Conservation (phyloP, 1,140 invertebrate species). For the Drosophila kanapiae region DNA sequence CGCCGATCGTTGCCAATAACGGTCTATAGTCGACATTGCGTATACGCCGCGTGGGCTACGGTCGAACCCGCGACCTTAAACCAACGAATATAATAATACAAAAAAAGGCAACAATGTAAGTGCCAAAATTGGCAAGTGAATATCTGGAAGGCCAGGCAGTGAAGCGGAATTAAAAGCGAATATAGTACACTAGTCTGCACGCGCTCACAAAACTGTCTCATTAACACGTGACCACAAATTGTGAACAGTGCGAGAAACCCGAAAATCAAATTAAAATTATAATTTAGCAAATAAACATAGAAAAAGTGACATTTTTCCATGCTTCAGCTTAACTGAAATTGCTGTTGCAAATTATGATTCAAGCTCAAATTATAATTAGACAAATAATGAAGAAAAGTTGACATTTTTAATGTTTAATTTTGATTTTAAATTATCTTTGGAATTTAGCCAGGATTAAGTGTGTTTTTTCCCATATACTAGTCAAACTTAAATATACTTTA, state of each 20-base stretch:
- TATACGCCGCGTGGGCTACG: conserved; percentile 45
- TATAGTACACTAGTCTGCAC: conserved; percentile 31
- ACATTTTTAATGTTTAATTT: not conserved
- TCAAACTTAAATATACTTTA: too few relatives aligned
- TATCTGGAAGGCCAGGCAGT: conserved; percentile 41
- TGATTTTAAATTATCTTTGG: too few relatives aligned
- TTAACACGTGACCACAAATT: conserved; percentile 74
- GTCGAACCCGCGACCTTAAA: conserved; percentile 26
- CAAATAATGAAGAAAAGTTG: not conserved
- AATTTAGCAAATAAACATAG: conserved; percentile 21
- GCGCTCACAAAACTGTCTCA: conserved; percentile 65
- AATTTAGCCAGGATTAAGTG: too few relatives aligned
- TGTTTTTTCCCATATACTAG: too few relatives aligned
- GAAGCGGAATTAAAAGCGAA: conserved; percentile 24
- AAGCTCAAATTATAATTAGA: not conserved
- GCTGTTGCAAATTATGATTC: not conserved
- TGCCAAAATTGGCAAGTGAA: conserved; percentile 44
- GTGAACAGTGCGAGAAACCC: conserved; percentile 34
- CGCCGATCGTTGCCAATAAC: conserved; percentile 33
- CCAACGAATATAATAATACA: conserved; percentile 14
- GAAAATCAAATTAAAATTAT: conserved; percentile 38
- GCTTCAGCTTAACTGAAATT: not conserved
- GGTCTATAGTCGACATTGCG: conserved; percentile 31
- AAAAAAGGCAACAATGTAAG: conserved; percentile 46
- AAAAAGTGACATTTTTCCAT: conserved; percentile 2